Evolutionary conservation across 92 coral and sea anemone genomes (phyloP), one percentile per base, ranked within the genome.

Genomic region (Epizoanthus stellaris): DNA sequence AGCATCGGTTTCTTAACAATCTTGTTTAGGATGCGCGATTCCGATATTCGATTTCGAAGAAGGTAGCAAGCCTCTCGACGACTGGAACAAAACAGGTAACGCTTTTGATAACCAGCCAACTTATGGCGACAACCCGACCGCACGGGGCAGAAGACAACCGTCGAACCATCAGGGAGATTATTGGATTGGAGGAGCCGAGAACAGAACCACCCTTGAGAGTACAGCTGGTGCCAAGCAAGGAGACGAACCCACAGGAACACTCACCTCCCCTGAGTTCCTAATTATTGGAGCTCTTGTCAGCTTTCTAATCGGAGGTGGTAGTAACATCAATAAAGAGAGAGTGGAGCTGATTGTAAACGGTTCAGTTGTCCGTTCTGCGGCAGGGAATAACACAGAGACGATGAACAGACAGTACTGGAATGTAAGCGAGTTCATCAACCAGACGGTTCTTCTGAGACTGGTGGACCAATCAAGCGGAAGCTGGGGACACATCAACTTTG

Each of bases 401-500:
- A 60, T 60, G 66, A 60, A 8, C 66, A 60, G 25, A 60, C 66
- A 17, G 0, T 60, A 19, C 21, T 60, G 66, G 66, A 61, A 61
- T 10, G 66, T 61, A 25, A 61, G 36, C 36, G 66, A 61, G 66
- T 61, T 61, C 16, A 61, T 61, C 21, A n/a, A n/a, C 66, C 17
- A 61, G 20, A 61, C 66, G 23, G 66, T 34, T n/a, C 21, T 1
- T 2, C 30, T 61, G 66, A 61, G 30, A 25, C 23, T 61, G 21
- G 66, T 61, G 66, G 66, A 61, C 66, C 1, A n/a, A 25, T 61
- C 23, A 7, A n/a, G 16, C 8, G 1, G 9, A 61, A 2, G 2
- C 20, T 61, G 66, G 66, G 66, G 66, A 61, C 66, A 61, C 66
- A 16, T 61, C 20, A 61, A 61, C 30, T 61, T 61, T 16, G 66